Conservation (phyloP, 2,797 vertebrate species). For the Leontocebus nigricollis region DNA sequence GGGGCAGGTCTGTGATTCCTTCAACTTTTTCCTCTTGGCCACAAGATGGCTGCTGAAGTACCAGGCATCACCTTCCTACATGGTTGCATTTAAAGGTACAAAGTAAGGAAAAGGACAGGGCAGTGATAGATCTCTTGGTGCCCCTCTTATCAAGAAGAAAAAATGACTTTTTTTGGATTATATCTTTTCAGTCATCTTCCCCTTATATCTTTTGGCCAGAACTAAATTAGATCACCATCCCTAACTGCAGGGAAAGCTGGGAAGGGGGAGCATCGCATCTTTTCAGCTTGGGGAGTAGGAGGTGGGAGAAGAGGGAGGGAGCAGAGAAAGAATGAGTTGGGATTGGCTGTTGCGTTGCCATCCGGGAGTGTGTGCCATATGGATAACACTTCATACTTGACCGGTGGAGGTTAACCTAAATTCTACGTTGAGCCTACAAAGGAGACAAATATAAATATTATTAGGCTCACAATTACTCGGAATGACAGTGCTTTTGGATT, state of each 20-base stretch:
- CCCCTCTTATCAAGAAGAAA: not conserved
- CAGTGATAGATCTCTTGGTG: not conserved
- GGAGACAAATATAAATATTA: not conserved
- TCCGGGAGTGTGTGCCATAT: not conserved
- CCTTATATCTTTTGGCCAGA: not conserved
- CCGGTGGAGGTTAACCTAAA: not conserved
- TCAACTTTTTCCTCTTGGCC: not conserved
- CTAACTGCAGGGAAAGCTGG: not conserved
- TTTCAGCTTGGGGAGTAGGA: not conserved
- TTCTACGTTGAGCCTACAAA: not conserved
- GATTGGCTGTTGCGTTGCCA: not conserved
- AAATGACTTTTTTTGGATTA: not conserved
- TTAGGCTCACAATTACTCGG: not conserved
- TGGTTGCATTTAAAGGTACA: not conserved
- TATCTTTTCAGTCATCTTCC: not conserved
- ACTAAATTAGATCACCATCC: not conserved
- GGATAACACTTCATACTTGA: not conserved
- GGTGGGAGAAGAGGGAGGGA: not conserved
- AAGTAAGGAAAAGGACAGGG: not conserved
- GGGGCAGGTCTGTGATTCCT: not conserved
- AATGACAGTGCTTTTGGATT: not conserved
- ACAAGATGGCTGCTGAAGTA: conserved; percentile 32
- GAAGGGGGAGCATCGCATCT: not conserved
- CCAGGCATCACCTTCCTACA: not conserved
- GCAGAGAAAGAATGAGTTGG: not conserved